Conservation (phyloP, 1,140 invertebrate species). For the Anastrepha obliqua region DNA sequence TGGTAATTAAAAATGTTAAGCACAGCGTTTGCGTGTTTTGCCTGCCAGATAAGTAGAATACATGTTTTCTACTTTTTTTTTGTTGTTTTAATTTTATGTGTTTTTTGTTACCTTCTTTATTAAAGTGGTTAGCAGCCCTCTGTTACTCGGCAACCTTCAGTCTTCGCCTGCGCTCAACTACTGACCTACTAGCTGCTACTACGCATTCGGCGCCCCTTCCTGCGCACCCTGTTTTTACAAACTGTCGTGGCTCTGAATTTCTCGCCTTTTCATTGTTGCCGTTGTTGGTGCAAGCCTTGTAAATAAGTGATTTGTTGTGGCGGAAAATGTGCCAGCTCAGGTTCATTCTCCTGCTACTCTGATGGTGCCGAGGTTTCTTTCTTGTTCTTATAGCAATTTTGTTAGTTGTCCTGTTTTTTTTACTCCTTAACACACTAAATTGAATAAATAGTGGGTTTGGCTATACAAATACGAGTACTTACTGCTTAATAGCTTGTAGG, state of each 20-base stretch:
- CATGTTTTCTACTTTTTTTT: neutral
- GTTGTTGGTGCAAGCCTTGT: neutral
- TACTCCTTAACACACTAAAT: neutral
- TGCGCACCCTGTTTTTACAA: neutral
- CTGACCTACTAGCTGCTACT: neutral
- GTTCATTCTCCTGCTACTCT: neutral
- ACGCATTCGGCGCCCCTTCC: neutral
- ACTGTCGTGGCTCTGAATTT: neutral
- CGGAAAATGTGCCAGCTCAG: conserved; percentile 20
- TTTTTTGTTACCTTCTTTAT: neutral
- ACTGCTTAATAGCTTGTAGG: neutral
- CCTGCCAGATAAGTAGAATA: conserved; percentile 22
- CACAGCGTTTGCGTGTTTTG: conserved; percentile 53
- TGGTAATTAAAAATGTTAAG: conserved; percentile 55
- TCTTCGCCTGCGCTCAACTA: neutral
- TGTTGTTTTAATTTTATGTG: neutral
- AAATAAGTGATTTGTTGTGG: conserved; percentile 42
- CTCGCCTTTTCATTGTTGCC: neutral
- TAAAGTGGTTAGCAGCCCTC: neutral
- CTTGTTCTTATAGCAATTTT: neutral
- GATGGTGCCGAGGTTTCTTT: neutral
- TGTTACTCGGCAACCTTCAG: neutral
- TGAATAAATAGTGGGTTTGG: conserved; percentile 35
- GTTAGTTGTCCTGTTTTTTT: neutral
- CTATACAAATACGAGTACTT: neutral